Evolutionary conservation across 2,113 vertebrate species (phyloP).

Genomic region (Alethe diademata): DNA sequence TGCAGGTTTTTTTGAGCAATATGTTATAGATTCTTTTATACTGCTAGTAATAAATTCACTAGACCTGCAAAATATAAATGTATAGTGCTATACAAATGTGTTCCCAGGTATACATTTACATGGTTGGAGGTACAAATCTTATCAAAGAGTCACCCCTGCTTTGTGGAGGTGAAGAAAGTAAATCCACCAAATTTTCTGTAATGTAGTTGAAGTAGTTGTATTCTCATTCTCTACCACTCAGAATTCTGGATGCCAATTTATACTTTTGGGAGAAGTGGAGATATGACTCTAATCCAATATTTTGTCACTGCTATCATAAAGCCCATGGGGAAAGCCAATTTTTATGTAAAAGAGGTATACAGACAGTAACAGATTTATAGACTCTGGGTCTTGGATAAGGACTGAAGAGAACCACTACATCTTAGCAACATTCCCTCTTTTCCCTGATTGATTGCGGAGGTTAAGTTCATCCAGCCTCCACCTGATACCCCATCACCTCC

Average conservation of each 20-base stretch:
- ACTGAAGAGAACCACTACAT: neutral
- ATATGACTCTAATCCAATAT: neutral
- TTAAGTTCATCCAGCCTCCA: neutral
- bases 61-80: neutral
- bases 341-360: neutral
- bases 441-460: neutral
- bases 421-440: neutral
- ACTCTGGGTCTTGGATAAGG: neutral
- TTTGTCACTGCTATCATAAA: neutral
- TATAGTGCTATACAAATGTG: neutral
- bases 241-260: neutral
- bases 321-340: accelerated
- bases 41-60: neutral
- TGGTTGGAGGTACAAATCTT: neutral
- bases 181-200: neutral
- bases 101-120: neutral
- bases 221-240: neutral
- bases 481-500: neutral
- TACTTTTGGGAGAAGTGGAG: neutral
- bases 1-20: neutral
- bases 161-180: neutral
- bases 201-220: too few relatives aligned
- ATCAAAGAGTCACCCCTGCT: neutral
- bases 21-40: neutral
- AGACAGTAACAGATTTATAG: neutral